A percentile compares a stretch with the other conserved stretches of the same genome.
These are phyloP conservation scores for Amphipoea lucens DNA, from an alignment of 2,888 invertebrate genomes.

Conservation along the genomic window DNA sequence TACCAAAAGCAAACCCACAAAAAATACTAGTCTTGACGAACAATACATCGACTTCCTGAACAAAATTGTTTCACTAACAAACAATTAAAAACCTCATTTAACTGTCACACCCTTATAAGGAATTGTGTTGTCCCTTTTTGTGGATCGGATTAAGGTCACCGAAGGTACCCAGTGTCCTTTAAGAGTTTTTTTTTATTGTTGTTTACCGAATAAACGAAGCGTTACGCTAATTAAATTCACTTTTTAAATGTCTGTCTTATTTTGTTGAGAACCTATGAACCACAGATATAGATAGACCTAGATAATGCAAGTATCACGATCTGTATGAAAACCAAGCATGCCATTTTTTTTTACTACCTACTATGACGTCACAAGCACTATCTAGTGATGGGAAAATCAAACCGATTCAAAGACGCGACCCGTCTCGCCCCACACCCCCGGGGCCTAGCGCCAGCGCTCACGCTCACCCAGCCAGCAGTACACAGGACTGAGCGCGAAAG, in stretches of 20 bases:
- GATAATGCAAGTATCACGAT: no score
- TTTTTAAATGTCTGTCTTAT: constrained; percentile 7
- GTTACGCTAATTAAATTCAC: constrained; percentile 35
- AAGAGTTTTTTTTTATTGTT: constrained; percentile 46
- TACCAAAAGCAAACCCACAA: background rate
- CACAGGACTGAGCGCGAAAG: no score
- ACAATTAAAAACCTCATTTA: constrained; percentile 32
- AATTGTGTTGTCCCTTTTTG: constrained; percentile 35
- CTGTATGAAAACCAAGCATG: no score
- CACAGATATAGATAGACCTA: no score
- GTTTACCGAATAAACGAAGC: constrained; percentile 51
- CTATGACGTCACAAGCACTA: no score
- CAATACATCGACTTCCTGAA: constrained; percentile 47
- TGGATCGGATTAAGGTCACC: constrained; percentile 50
- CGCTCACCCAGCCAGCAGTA: no score
- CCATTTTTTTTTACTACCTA: no score
- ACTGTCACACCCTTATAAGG: constrained; percentile 24
- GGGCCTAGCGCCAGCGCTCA: no score
- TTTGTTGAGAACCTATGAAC: background rate
- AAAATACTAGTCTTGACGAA: background rate
- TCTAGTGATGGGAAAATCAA: no score
- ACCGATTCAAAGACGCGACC: no score
- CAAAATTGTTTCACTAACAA: background rate
- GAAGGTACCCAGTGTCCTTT: constrained; percentile 34
- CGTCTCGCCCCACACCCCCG: no score